Percentiles rank a stretch among this genome's conserved stretches.
Evolutionary conservation across 2,888 invertebrate species (phyloP).

Genomic region (Pseudanteris insignis): DNA sequence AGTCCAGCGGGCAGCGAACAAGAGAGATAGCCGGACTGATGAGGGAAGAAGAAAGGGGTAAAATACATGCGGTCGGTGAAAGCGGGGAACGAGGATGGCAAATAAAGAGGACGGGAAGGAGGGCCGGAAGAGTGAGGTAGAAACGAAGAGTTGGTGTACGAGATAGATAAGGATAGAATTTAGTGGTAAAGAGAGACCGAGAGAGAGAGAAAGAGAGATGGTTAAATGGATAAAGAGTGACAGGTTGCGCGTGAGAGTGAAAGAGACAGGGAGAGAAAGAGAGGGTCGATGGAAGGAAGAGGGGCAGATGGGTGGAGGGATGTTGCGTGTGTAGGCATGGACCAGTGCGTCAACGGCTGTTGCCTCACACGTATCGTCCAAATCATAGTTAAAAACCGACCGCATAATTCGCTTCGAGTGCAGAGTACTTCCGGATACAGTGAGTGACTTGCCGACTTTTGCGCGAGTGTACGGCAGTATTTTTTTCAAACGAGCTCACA

Average conservation of each 20-base stretch:
- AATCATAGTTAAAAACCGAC: slow-evolving; percentile 62
- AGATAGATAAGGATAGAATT: too few relatives aligned
- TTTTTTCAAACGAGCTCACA: not conserved
- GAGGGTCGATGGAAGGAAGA: slow-evolving; percentile 52
- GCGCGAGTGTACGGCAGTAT: not conserved
- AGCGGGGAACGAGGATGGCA: slow-evolving; percentile 41
- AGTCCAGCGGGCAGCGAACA: slow-evolving; percentile 20
- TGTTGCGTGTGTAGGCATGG: slow-evolving; percentile 67
- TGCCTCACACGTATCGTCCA: slow-evolving; percentile 66
- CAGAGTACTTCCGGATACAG: slow-evolving; percentile 20
- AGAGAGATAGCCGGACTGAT: slow-evolving; percentile 33
- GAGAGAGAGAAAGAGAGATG: too few relatives aligned
- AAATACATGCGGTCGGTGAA: slow-evolving; percentile 32
- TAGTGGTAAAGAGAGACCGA: too few relatives aligned
- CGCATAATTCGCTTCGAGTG: slow-evolving; percentile 31
- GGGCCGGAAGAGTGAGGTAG: slow-evolving; percentile 41
- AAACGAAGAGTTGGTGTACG: slow-evolving; percentile 44
- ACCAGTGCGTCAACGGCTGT: slow-evolving; percentile 68
- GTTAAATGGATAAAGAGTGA: too few relatives aligned
- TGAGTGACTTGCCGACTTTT: slow-evolving; percentile 7
- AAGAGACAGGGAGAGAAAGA: slow-evolving; percentile 5
- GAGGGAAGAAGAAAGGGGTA: slow-evolving; percentile 43
- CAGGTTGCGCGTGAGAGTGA: slow-evolving; percentile 32
- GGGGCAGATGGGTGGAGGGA: slow-evolving; percentile 60
- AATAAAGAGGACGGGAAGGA: slow-evolving; percentile 46